Evolutionary conservation across 2,797 vertebrate genomes (phyloP), one percentile per base, ranked within the genome.

Genomic region (Lagodon rhomboides): DNA sequence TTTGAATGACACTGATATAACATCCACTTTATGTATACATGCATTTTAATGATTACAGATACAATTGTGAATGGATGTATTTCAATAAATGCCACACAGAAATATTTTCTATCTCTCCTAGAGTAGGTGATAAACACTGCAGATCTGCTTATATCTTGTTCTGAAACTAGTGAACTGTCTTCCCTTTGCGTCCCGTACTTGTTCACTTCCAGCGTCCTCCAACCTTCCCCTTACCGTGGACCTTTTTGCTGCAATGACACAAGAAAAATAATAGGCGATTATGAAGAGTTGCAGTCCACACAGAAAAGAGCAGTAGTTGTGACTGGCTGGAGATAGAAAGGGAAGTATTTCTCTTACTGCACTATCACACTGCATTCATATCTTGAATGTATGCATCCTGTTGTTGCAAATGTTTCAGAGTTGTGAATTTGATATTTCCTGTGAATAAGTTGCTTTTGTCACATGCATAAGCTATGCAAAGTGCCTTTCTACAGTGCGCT

Each of bases 201-300:
- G 47, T 63, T 95, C 87, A 97, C 92, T 97, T 97, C 97, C 97
- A 97, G 74, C 96, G 95, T 53, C 96, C 97, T 79, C 96, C 96
- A 1, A 97, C 94, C 10, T 96, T 96, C 41, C 95, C 96, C 76
- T 97, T 97, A 3, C 96, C 96, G 0, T 96, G 95, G 55, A 82
- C 96, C 77, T 97, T 97, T 90, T 97, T 97, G 89, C 96, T 97
- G 94, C 71, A 74, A 23, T 25, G 55, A 80, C 70, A 83, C 58
- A 88, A 79, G 44, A 84, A 61, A 67, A 69, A 41, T 11, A 73
- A 62, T 12, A 44, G 25, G 25, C 38, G 17, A 53, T 72, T 17
- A 47, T 46, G 20, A 75, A 46, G 46, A 41, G 20, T 53, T 1
- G 0, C 25, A 41, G 27, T 71, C 1, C 4, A 60, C 16, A 44